Percentiles rank a stretch among this genome's conserved stretches.
These are phyloP conservation scores for Hemibagrus wyckioides DNA, from an alignment of 2,113 vertebrate genomes.

Conservation along the genomic window DNA sequence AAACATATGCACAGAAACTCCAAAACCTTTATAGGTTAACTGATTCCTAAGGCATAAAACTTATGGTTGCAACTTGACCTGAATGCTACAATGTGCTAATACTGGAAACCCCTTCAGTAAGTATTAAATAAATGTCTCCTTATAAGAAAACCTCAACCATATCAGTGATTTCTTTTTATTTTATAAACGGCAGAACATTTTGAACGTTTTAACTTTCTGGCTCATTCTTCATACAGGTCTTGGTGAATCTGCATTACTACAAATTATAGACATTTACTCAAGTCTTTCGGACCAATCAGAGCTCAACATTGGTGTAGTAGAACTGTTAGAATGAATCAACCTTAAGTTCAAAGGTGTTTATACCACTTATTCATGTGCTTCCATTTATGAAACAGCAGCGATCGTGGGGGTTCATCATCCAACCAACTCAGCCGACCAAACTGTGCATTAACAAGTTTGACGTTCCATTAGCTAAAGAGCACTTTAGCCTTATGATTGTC, in stretches of 20 bases:
- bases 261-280: background rate
- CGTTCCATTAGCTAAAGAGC: slow-evolving; percentile 49
- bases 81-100: too few relatives aligned
- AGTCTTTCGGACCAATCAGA: background rate
- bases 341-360: background rate
- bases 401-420: slow-evolving; percentile 38
- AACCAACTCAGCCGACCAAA: slow-evolving; percentile 33
- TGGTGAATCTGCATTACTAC: background rate
- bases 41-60: too few relatives aligned
- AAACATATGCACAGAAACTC: too few relatives aligned
- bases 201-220: background rate
- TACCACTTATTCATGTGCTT: slow-evolving; percentile 26
- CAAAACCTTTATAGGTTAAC: too few relatives aligned
- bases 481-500: slow-evolving; percentile 32
- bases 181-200: background rate
- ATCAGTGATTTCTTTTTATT: background rate
- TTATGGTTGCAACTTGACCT: too few relatives aligned
- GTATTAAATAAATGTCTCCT: background rate
- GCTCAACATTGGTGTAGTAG: background rate
- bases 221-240: background rate
- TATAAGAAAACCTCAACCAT: background rate
- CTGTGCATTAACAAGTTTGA: slow-evolving; percentile 46
- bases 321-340: background rate
- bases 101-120: background rate
- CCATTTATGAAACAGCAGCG: slow-evolving; percentile 17